Percentiles rank a stretch among this genome's conserved stretches.
Conservation (phyloP, 1,140 invertebrate species). For the Paramacrobiotus metropolitanus region DNA sequence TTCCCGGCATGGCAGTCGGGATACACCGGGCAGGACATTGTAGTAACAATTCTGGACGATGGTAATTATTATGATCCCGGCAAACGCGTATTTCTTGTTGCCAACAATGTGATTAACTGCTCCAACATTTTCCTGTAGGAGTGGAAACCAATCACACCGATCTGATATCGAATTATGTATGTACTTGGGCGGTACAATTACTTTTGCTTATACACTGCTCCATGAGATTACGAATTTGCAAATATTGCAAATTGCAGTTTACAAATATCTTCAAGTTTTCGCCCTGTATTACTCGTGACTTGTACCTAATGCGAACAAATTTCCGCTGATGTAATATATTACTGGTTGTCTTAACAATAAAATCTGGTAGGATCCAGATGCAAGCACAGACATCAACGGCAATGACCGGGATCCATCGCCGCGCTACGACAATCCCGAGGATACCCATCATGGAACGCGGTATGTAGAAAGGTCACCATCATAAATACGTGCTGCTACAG, state of each 20-base stretch:
- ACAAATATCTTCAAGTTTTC: no score
- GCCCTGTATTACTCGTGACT: no score
- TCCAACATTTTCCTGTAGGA: slow-evolving; percentile 22
- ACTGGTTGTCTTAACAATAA: no score
- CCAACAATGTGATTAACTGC: no score
- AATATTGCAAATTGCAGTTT: no score
- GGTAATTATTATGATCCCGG: slow-evolving; percentile 19
- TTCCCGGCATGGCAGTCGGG: slow-evolving; percentile 75
- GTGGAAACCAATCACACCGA: slow-evolving; percentile 95
- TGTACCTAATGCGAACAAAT: no score
- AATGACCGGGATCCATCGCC: slow-evolving; percentile 83
- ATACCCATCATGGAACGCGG: no score
- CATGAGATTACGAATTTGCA: not conserved
- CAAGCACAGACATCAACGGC: slow-evolving; percentile 86
- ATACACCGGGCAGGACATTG: slow-evolving; percentile 77
- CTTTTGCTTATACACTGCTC: no score
- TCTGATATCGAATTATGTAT: slow-evolving; percentile 60
- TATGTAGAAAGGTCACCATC: no score
- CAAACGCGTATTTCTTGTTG: not conserved
- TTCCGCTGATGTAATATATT: no score
- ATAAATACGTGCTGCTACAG: no score
- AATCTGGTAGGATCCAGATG: slow-evolving; percentile 74
- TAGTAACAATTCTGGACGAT: slow-evolving; percentile 84
- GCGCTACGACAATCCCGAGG: slow-evolving; percentile 27
- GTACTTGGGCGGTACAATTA: no score